Base-by-base conservation (phyloP, 1,140 invertebrate genomes). In the Chelonus insularis region DNA sequence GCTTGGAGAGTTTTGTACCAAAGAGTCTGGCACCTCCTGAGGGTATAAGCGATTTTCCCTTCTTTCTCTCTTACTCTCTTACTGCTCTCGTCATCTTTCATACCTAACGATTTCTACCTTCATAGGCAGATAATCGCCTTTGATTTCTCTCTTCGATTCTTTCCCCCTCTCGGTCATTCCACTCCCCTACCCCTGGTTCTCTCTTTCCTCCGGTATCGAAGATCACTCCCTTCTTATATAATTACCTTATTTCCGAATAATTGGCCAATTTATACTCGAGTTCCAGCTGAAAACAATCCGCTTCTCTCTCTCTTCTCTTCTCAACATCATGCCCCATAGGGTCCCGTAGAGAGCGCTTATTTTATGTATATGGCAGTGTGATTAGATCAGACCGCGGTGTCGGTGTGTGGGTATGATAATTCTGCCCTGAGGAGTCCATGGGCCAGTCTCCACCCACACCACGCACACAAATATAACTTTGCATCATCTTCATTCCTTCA, bases 241-340 rank as follows among this genome's bases (percentile, higher is more conserved):
- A 80, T 80, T 80, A 80, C 77, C 76, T 79, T 79, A 79, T 80
- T 80, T 79, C 77, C 78, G 76, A 80, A 79, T 80, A 79, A 80
- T 80, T 79, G 77, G 77, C 77, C 78, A 80, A 79, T 80, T 80
- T 80, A 79, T 80, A 80, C 78, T 80, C 76, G 76, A 79, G 77
- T 79, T 73, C 74, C 77, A 79, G 77, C 77, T 80, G 77, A 80
- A 79, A 80, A 81, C 77, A 81, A 79, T 80, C 76, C 75, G 68
- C 71, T 64, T 66, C 59, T 52, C 51, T 57, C 51, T 63, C 64
- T 62, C 63, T 34, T 61, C 34, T 36, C 57, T 63, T 67, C 67
- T 62, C 68, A 60, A 65, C 45, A 59, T 58, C 67, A 63, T 75
- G 73, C 74, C 76, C 78, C 73, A 76, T 78, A 74, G 74, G 78